Evolutionary conservation across 2,888 invertebrate genomes (phyloP).

Genomic region (Tridacna gigas): DNA sequence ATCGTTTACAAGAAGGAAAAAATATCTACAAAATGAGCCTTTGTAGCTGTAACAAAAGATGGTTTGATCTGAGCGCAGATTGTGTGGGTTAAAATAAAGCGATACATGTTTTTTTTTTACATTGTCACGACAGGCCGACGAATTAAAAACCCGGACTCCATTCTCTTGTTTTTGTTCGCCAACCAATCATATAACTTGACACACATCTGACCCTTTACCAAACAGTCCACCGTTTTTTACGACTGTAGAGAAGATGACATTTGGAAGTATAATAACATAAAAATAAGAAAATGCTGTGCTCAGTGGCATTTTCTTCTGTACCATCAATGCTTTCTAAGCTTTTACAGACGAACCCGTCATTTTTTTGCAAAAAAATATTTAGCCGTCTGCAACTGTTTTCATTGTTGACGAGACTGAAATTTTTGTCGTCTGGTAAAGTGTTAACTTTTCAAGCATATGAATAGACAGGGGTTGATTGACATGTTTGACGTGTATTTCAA

Average conservation of each 20-base stretch:
- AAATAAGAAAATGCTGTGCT: too few relatives aligned
- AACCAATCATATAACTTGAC: slow-evolving; percentile 56
- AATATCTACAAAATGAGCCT: background rate
- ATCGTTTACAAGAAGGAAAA: background rate
- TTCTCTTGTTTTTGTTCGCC: slow-evolving; percentile 61
- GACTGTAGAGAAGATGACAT: too few relatives aligned
- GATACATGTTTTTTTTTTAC: background rate
- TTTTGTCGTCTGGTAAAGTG: too few relatives aligned
- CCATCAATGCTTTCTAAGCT: too few relatives aligned
- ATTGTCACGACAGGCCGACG: slow-evolving; percentile 21
- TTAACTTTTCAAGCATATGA: slow-evolving; percentile 32
- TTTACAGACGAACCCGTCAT: too few relatives aligned
- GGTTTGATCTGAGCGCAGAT: slow-evolving; percentile 50
- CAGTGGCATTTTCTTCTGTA: too few relatives aligned
- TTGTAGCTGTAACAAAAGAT: slow-evolving; percentile 48
- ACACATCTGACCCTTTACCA: background rate
- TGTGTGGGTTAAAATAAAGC: slow-evolving; percentile 26
- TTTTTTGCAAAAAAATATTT: too few relatives aligned
- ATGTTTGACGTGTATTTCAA: slow-evolving; percentile 21
- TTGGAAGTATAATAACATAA: too few relatives aligned
- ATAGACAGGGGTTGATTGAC: slow-evolving; percentile 54
- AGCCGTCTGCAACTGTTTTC: too few relatives aligned
- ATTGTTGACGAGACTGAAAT: too few relatives aligned
- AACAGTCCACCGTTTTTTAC: too few relatives aligned
- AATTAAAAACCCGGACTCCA: slow-evolving; percentile 42